These are phyloP conservation scores for Phenganax subtilis DNA, from an alignment of 92 coral and sea anemone genomes.

Conservation along the genomic window DNA sequence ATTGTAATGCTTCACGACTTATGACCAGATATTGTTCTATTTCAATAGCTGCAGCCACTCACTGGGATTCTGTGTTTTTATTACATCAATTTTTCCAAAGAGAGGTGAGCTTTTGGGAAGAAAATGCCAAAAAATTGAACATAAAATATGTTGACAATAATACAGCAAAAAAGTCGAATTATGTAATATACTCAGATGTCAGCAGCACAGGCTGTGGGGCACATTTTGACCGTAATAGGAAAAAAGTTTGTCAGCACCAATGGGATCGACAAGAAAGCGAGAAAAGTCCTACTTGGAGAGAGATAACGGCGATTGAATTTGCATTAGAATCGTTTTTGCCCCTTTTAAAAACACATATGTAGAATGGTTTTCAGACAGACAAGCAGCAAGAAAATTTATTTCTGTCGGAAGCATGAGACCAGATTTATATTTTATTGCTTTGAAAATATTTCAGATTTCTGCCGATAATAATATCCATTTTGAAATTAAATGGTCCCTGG, in stretches of 20 bases:
- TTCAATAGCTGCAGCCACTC: slow-evolving; percentile 47
- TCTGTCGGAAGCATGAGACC: slow-evolving; percentile 54
- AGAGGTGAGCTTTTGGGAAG: slow-evolving; percentile 46
- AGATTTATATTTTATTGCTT: slow-evolving; percentile 42
- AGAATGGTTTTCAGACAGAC: slow-evolving; percentile 43
- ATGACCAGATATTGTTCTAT: slow-evolving; percentile 58
- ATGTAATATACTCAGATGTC: slow-evolving; percentile 47
- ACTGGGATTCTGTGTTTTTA: slow-evolving; percentile 47
- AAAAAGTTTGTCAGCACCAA: slow-evolving; percentile 45
- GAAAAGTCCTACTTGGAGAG: slow-evolving; percentile 54
- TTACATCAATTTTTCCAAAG: slow-evolving; percentile 49
- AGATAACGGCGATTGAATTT: slow-evolving; percentile 44
- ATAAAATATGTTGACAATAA: neutral
- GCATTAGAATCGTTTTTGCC: slow-evolving; percentile 46
- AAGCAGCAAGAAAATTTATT: slow-evolving; percentile 49
- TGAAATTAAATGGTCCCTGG: slow-evolving; percentile 60
- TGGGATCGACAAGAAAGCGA: slow-evolving; percentile 37
- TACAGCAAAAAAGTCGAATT: neutral
- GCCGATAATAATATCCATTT: slow-evolving; percentile 20
- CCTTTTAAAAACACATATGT: slow-evolving; percentile 25
- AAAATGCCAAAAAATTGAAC: slow-evolving; percentile 29
- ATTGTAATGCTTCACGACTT: slow-evolving; percentile 46
- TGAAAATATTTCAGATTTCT: slow-evolving; percentile 46
- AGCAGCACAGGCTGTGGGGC: slow-evolving; percentile 56
- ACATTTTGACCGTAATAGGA: slow-evolving; percentile 42